A percentile compares a stretch with the other conserved stretches of the same genome.
Evolutionary conservation across 2,113 vertebrate genomes (phyloP).

Genomic region (Hiodon tergisus): DNA sequence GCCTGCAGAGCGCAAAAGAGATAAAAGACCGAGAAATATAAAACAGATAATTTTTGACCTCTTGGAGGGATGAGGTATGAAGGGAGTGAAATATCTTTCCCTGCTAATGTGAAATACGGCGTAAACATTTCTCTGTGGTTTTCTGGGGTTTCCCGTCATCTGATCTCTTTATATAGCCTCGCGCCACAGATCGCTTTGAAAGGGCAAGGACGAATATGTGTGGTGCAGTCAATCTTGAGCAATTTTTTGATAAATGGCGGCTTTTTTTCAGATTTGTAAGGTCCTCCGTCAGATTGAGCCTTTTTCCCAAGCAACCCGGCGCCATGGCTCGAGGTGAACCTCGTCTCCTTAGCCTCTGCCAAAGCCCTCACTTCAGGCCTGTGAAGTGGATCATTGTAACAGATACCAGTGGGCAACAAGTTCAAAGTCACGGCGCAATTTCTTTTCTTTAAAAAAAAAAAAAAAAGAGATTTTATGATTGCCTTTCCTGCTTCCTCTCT

Average conservation of each 20-base stretch:
- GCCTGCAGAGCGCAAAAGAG: no score
- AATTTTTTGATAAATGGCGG: constrained; percentile 32
- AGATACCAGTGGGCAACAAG: constrained; percentile 65
- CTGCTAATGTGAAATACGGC: no score
- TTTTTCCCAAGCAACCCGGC: constrained; percentile 29
- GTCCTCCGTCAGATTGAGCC: constrained; percentile 45
- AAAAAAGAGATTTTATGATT: constrained; percentile 59
- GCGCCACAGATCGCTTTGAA: no score
- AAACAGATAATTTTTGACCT: no score
- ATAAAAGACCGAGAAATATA: no score
- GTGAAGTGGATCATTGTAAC: constrained; percentile 68
- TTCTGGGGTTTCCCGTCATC: no score
- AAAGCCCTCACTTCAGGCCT: constrained; percentile 57
- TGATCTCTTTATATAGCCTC: no score
- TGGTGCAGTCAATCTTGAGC: not conserved
- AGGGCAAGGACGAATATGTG: not conserved
- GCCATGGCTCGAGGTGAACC: constrained; percentile 40
- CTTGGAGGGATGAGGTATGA: no score
- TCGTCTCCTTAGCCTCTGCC: constrained; percentile 44
- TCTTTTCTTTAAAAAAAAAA: constrained; percentile 49
- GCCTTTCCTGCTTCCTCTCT: constrained; percentile 63
- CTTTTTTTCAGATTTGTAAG: constrained; percentile 29
- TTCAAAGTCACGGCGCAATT: constrained; percentile 70
- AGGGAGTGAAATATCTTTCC: no score
- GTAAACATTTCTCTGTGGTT: no score